Base-by-base conservation (phyloP, 2,888 invertebrate genomes). In the Callimorpha dominula region DNA sequence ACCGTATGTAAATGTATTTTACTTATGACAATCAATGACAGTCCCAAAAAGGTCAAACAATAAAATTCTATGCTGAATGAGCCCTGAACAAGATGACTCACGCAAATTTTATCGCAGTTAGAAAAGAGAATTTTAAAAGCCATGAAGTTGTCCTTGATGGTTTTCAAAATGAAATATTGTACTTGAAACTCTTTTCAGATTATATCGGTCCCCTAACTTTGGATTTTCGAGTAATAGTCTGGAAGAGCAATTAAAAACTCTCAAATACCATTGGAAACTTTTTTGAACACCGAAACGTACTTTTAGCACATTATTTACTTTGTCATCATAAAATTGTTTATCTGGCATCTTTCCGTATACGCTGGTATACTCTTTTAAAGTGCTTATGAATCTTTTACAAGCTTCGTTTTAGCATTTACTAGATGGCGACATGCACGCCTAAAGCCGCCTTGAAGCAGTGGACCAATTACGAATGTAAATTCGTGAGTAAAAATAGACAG, bases 401-500 rank as follows among this genome's bases (percentile, higher is more conserved):
- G 20, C 7, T 57, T 20, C 40, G 7, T 20, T 40, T 49, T 20
- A 60, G 5, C 31, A 1, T 60, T 60, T 12, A 5, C 50, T 66
- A 66, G 50, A 50, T 65, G 65, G n/a, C 50, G 40, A 49, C 9
- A 12, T n/a, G 11, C 49, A 14, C 50, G 9, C 3, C 63, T 63
- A 5, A 63, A 46, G 66, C 17, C 20, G n/a, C 20, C 60, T 46
- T 4, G 20, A 54, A 60, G 31, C 46, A 46, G 15, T 31, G 5
- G 62, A 65, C 49, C 11, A 52, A 78, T 72, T 72, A 74, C 11
- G 20, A 70, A 70, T 72, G 52, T 60, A 63, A 76, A 80, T 71
- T 20, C 42, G n/a, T 64, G 4, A 65, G 67, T 14, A 73, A 66
- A 67, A 42, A 63, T 57, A n/a, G 43, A 49, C 11, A 67, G 63